Evolutionary conservation across 2,113 vertebrate species (phyloP).

Genomic region (Candoia aspera): DNA sequence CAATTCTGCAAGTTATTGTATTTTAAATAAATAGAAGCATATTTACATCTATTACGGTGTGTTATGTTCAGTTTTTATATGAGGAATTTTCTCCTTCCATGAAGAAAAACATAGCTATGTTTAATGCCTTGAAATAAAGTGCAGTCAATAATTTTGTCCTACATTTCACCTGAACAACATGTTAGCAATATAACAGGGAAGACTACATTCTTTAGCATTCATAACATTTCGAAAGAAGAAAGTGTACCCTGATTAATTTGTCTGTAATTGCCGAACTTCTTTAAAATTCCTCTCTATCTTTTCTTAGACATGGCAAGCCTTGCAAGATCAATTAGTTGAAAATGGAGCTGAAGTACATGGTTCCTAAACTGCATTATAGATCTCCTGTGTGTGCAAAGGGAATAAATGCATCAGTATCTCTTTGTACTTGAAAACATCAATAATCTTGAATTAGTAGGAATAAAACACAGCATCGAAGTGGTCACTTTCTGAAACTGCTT

Average conservation of each 20-base stretch:
- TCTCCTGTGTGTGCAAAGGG: slow-evolving; percentile 49
- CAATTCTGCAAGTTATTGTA: slow-evolving; percentile 22
- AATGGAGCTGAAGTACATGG: slow-evolving; percentile 39
- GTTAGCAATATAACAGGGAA: neutral
- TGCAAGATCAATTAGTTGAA: slow-evolving; percentile 59
- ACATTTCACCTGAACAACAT: neutral
- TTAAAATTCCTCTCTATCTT: slow-evolving; percentile 46
- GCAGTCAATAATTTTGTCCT: slow-evolving; percentile 23
- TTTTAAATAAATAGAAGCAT: slow-evolving; percentile 18
- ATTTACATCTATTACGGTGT: slow-evolving; percentile 11
- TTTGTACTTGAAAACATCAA: slow-evolving; percentile 52
- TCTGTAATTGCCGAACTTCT: slow-evolving; percentile 50
- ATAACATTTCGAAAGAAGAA: slow-evolving; percentile 47
- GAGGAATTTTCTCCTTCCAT: slow-evolving; percentile 48
- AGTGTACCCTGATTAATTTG: slow-evolving; percentile 54
- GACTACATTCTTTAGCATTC: slow-evolving; percentile 9
- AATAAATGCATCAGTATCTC: slow-evolving; percentile 55
- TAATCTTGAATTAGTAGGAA: slow-evolving; percentile 58
- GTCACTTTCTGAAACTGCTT: slow-evolving; percentile 49
- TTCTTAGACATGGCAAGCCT: slow-evolving; percentile 49
- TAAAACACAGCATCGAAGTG: slow-evolving; percentile 47
- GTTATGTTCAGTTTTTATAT: slow-evolving; percentile 3
- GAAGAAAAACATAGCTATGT: slow-evolving; percentile 27
- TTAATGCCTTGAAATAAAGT: slow-evolving; percentile 53
- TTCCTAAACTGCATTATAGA: slow-evolving; percentile 62